These are phyloP conservation scores for Antechinus flavipes DNA, from an alignment of 2,113 vertebrate species.

Conservation along the genomic window DNA sequence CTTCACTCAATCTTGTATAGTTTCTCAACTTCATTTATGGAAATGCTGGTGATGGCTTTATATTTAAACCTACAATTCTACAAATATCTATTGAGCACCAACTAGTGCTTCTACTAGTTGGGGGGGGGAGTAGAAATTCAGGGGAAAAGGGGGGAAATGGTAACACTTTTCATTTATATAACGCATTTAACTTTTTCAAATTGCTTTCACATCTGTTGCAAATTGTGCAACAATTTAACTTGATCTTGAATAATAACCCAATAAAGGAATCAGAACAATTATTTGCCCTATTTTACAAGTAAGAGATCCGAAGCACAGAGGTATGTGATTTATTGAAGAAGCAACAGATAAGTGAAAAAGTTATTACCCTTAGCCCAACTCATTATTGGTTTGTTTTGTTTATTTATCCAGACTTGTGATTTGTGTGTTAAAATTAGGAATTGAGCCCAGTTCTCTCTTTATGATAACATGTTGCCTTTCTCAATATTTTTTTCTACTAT, in stretches of 20 bases:
- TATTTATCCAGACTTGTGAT: background rate
- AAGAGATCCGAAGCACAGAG: conserved; percentile 29
- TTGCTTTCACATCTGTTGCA: conserved; percentile 4
- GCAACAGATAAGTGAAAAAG: conserved; percentile 25
- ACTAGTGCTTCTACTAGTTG: conserved; percentile 16
- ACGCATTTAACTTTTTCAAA: conserved; percentile 36
- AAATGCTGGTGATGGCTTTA: conserved; percentile 24
- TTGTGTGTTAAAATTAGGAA: background rate
- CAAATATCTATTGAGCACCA: conserved; percentile 35
- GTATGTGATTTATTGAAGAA: background rate
- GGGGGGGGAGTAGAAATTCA: background rate
- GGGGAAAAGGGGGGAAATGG: conserved; percentile 11
- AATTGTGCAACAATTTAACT: background rate
- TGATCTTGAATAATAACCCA: conserved; percentile 36
- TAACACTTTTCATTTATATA: conserved; percentile 44
- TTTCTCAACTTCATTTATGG: conserved; percentile 3
- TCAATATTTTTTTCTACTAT: background rate
- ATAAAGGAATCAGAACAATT: background rate
- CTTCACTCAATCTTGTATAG: conserved; percentile 11
- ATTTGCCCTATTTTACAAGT: conserved; percentile 12
- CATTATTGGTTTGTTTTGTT: background rate
- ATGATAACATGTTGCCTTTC: background rate
- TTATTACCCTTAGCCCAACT: background rate
- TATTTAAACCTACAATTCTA: conserved; percentile 46
- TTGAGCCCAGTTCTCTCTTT: background rate